Evolutionary conservation across 2,888 invertebrate species (phyloP).

Genomic region (Andrena bicolor): DNA sequence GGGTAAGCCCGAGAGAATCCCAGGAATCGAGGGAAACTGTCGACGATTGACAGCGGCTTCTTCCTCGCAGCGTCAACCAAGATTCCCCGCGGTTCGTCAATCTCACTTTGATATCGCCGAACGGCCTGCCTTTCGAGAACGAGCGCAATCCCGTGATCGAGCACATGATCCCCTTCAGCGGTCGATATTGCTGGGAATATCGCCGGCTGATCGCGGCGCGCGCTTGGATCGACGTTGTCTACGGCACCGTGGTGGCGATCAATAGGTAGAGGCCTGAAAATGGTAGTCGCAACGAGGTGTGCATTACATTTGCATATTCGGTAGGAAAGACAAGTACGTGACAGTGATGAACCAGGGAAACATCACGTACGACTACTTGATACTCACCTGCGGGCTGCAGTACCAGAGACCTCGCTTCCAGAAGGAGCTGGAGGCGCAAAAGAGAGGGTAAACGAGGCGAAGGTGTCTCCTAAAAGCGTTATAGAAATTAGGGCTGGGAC

Average conservation of each 20-base stretch:
- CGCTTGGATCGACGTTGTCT: constrained; percentile 89
- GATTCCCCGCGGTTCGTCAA: constrained; percentile 89
- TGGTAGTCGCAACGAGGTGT: background rate
- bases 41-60: background rate
- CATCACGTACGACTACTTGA: constrained; percentile 81
- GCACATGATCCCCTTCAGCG: constrained; percentile 86
- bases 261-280: constrained; percentile 86
- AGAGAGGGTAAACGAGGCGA: constrained; percentile 58
- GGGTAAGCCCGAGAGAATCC: constrained; percentile 82
- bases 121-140: constrained; percentile 87
- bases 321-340: constrained; percentile 86
- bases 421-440: constrained; percentile 45
- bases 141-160: constrained; percentile 83
- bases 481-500: background rate
- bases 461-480: background rate
- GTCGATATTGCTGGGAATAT: constrained; percentile 86
- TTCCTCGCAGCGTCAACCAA: constrained; percentile 83
- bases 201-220: constrained; percentile 87
- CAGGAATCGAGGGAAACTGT: background rate
- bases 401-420: constrained; percentile 70
- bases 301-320: background rate
- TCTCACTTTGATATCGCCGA: constrained; percentile 89
- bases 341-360: constrained; percentile 82
- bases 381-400: constrained; percentile 80
- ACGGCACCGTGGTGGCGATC: constrained; percentile 87